A percentile compares a stretch with the other conserved stretches of the same genome.
These are phyloP conservation scores for Falco cherrug DNA, from an alignment of 2,797 vertebrate genomes.

Conservation along the genomic window DNA sequence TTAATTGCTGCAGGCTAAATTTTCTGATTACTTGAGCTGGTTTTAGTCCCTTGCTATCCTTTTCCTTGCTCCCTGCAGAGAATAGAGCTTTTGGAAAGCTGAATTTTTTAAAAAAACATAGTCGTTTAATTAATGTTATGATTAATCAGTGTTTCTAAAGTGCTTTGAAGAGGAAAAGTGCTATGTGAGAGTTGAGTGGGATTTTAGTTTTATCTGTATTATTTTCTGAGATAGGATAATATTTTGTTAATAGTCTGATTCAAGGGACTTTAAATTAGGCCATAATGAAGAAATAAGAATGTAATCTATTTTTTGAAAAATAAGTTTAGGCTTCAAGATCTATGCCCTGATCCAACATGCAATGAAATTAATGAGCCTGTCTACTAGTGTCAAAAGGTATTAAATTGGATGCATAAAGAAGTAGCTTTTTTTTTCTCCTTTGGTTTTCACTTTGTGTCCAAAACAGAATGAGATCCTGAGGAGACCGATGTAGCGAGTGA, in stretches of 20 bases:
- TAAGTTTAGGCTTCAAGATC: slow-evolving; percentile 16
- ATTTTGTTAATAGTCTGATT: slow-evolving; percentile 34
- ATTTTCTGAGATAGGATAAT: slow-evolving; percentile 46
- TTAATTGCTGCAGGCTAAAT: slow-evolving; percentile 49
- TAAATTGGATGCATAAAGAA: not conserved
- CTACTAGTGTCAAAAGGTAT: not conserved
- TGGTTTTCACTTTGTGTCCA: not conserved
- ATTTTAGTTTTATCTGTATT: slow-evolving; percentile 48
- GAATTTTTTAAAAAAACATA: not conserved
- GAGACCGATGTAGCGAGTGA: not conserved
- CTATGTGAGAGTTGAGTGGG: not conserved
- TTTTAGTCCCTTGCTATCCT: slow-evolving; percentile 26
- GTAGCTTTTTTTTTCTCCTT: not conserved
- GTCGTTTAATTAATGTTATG: slow-evolving; percentile 27
- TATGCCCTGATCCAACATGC: not conserved
- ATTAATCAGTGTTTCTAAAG: slow-evolving; percentile 60
- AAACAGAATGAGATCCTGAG: not conserved
- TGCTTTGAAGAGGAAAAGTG: slow-evolving; percentile 49
- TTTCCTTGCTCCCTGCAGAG: slow-evolving; percentile 32
- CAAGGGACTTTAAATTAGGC: slow-evolving; percentile 41
- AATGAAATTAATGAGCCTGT: not conserved
- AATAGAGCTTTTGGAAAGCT: not conserved
- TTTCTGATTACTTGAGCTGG: slow-evolving; percentile 51
- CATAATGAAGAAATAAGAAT: slow-evolving; percentile 43
- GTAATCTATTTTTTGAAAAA: slow-evolving; percentile 33